Base-by-base conservation (phyloP, 1,140 invertebrate species). In the Trissolcus basalis region DNA sequence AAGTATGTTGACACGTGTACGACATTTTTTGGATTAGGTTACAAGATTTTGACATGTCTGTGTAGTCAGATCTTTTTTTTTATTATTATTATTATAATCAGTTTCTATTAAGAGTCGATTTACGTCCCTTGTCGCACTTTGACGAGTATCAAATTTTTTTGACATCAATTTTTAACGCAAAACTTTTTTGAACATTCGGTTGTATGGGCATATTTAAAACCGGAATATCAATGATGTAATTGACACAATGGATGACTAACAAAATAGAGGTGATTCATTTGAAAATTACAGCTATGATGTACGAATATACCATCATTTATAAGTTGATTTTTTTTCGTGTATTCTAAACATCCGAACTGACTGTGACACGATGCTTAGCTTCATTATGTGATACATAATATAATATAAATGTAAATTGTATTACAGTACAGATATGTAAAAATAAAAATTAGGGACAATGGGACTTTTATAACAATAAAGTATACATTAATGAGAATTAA, bases 301-400 rank as follows among this genome's bases (percentile, higher is more conserved):
- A 43, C 64, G 14, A 14, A 35, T 74, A 60, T 65, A 74, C 73
- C 50, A 61, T 65, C 1, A 48, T 49, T 54, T 15, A 35, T 41
- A 43, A 58, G 68, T 56, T 60, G 56, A 72, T 68, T 72, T 72
- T 64, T 47, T 64, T 56, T 68, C 51, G 32, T 16, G 44, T 49
- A 72, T 73, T 72, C 68, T 61, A 60, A 65, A 68, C 48, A 56
- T 33, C 50, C 10, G 45, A 67, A 55, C 53, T 33, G 39, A 58
- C 73, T 67, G 60, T 61, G 67, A 70, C 60, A 56, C 51, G 50
- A 50, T 77, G 36, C 58, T 68, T 77, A 68, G 74, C 74, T 71
- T 77, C 71, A 77, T 77, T 77, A 71, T 77, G 73, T 70, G 67
- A 76, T 75, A 69, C 60, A 69, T 69, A 58, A 2, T 27, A 51